These are phyloP conservation scores for Netelia virgata DNA, from an alignment of 2,888 invertebrate genomes.

Conservation along the genomic window DNA sequence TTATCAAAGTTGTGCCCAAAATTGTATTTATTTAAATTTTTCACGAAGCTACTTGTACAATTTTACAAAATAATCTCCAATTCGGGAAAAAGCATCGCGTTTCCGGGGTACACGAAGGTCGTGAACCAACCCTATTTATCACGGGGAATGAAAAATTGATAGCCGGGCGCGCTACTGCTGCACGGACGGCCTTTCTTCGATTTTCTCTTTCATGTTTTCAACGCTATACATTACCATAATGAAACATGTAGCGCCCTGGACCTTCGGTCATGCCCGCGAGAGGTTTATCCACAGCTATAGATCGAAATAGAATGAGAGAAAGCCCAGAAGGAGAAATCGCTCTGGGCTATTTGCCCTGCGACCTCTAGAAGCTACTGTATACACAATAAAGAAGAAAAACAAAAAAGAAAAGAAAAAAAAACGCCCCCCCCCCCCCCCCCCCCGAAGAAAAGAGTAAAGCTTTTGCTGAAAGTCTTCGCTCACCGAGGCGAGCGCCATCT, in stretches of 20 bases:
- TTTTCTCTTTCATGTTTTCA: constrained; percentile 63
- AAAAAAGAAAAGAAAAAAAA: background rate
- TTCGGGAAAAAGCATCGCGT: background rate
- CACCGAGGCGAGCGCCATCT: constrained; percentile 27
- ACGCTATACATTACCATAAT: constrained; percentile 65
- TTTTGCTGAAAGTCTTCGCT: constrained; percentile 56
- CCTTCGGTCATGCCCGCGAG: constrained; percentile 14
- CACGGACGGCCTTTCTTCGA: constrained; percentile 58
- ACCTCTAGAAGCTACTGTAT: constrained; percentile 32
- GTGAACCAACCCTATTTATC: background rate
- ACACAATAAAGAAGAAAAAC: constrained; percentile 1
- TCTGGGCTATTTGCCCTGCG: constrained; percentile 60
- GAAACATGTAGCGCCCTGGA: constrained; percentile 58
- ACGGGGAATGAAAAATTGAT: constrained; percentile 44
- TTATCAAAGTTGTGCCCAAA: background rate
- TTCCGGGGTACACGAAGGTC: background rate
- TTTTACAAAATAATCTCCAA: background rate
- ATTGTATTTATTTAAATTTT: background rate
- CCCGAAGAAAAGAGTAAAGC: constrained; percentile 40
- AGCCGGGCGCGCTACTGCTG: background rate
- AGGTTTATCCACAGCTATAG: constrained; percentile 27
- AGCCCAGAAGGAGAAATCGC: constrained; percentile 61
- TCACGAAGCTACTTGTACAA: background rate
- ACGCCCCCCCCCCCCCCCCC: too few relatives aligned
- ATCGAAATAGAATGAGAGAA: constrained; percentile 41